Base-by-base conservation (phyloP, 2,113 vertebrate species). In the Panthera uncia region DNA sequence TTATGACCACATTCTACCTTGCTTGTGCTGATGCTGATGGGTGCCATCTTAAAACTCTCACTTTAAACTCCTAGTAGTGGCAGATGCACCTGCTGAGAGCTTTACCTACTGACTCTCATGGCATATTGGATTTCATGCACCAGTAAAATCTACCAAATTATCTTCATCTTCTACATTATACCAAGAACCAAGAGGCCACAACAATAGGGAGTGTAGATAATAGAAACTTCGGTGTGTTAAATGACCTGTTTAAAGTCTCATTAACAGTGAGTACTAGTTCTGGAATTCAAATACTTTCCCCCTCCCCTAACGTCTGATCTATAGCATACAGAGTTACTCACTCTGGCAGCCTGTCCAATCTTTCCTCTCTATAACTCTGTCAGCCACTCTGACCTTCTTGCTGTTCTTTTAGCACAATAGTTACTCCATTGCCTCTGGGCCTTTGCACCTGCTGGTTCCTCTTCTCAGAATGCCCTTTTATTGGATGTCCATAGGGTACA, bases 401-500 rank as follows among this genome's bases (percentile, higher is more conserved):
- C 10, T 19, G 0, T 38, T 74, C 6, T 25, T 91, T n/a, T 12
- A 63, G 23, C 15, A 11, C 9, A 76, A 4, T 21, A 10, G 19
- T 9, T 36, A 38, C 0, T 4, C 11, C 36, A 50, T 16, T n/a
- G 3, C 38, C 7, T 84, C 45, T 2, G 18, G 36, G 63, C 2
- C 7, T 84, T 23, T 74, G 45, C 5, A 48, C 33, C 65, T 63
- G 7, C 31, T 89, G 4, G 0, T 4, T 48, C n/a, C 15, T 73
- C 25, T 69, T 36, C 80, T 68, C 76, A 16, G 21, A 74, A 48
- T 55, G 2, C 12, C 38, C 55, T 85, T 36, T 15, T 13, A 14
- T 19, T 8, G 3, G 11, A 31, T 33, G 4, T 16, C 3, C 18
- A 48, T 6, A 31, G 19, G 7, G 2, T 27, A 0, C 4, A 38